Base-by-base conservation (phyloP, 2,797 vertebrate genomes). In the Ctenopoma kingsleyae region DNA sequence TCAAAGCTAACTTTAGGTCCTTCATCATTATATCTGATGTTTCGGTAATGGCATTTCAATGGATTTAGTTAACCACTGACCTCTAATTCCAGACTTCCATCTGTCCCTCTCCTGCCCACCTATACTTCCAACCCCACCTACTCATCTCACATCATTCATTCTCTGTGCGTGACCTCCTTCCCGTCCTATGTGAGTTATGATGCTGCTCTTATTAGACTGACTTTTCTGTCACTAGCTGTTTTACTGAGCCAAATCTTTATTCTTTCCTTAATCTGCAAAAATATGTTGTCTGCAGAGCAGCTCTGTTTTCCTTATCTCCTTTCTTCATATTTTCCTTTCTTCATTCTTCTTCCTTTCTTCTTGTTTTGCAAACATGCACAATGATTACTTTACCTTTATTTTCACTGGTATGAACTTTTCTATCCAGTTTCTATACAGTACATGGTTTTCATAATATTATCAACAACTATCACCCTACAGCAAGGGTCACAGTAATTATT, bases 41-140 rank as follows among this genome's bases (percentile, higher is more conserved):
- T 87, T 75, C 74, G 74, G 81, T 73, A 23, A 58, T 64, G 80
- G 62, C 62, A 36, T 83, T 76, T 75, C 76, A 84, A 71, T 71
- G 61, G 83, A 70, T 81, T 90, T 88, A 88, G 76, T 38, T 88
- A 74, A 89, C 69, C 78, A 81, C 49, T 55, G 66, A 47, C 70
- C 60, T 44, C 75, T 88, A 85, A 90, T 85, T 83, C 73, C 65
- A 57, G 69, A 58, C 76, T 3, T 60, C 86, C 87, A 91, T 90
- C 88, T 94, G 89, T 70, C 53, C 47, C 35, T 23, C 20, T 48
- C 49, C 48, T 6, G 4, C 48, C 78, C 59, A 71, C 62, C 10
- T 43, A 22, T 46, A 74, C 19, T 51, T 60, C 40, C 20, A 72
- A 66, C 79, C 81, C 72, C 78, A 77, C 76, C 69, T 48, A 69